Conservation (phyloP, 1,140 invertebrate genomes). For the Hylyphantes graminicola region DNA sequence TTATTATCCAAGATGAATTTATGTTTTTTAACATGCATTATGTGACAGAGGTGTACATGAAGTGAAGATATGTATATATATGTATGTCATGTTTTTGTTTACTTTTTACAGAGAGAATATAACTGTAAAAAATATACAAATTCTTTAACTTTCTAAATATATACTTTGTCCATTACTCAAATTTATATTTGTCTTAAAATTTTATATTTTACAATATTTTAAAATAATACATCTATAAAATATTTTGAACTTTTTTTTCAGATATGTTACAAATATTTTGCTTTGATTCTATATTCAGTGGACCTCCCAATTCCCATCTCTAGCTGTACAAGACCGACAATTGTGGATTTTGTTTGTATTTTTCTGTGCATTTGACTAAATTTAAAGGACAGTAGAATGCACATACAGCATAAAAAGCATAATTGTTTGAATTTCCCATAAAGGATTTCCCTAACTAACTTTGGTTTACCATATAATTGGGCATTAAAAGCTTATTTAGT, state of each 20-base stretch:
- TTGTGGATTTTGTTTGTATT: slow-evolving; percentile 24
- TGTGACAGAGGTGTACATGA: too few species aligned
- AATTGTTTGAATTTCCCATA: slow-evolving; percentile 82
- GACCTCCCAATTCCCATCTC: background rate
- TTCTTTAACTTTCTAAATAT: too few species aligned
- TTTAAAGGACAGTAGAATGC: slow-evolving; percentile 90
- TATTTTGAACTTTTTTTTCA: slow-evolving; percentile 21
- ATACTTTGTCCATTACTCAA: too few species aligned
- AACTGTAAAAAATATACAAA: too few species aligned
- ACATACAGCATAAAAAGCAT: slow-evolving; percentile 79
- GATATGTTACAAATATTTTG: background rate
- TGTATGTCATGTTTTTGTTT: too few species aligned
- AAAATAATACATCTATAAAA: too few species aligned
- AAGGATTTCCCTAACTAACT: slow-evolving; percentile 91
- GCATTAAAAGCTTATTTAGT: slow-evolving; percentile 15
- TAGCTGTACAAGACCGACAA: background rate
- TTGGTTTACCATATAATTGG: slow-evolving; percentile 85
- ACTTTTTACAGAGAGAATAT: too few species aligned
- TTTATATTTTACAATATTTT: too few species aligned
- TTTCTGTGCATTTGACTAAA: slow-evolving; percentile 19
- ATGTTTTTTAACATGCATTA: too few species aligned
- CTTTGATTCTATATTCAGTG: background rate
- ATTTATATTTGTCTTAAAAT: too few species aligned
- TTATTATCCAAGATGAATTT: too few species aligned
- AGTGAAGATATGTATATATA: too few species aligned